phyloP scores from a whole-genome alignment of 1,140 invertebrate species.

The Eupeodes corollae region DNA sequence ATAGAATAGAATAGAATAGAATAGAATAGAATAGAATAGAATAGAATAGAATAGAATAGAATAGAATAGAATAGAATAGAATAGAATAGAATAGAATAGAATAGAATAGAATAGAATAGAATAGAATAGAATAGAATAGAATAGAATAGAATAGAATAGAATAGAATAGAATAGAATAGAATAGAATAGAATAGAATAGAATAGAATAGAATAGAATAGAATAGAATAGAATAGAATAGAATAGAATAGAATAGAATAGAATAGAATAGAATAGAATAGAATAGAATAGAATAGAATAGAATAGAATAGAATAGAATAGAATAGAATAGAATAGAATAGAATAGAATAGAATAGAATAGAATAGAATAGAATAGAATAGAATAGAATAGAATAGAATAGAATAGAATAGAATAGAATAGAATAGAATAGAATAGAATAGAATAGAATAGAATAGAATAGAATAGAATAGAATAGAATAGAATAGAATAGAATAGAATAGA shows the following conservation, averaged over 20 bases:
- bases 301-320: slow-evolving; percentile 3
- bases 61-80: background rate
- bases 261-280: background rate
- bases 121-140: slow-evolving; percentile 6
- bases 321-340: slow-evolving; percentile 4
- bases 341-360: slow-evolving; percentile 5
- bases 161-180: slow-evolving; percentile 2
- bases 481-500: slow-evolving; percentile 4
- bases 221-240: slow-evolving; percentile 2
- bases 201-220: slow-evolving; percentile 1
- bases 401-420: background rate
- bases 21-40: background rate
- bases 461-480: slow-evolving; percentile 4
- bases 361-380: background rate
- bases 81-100: background rate
- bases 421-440: slow-evolving; percentile 1
- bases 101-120: slow-evolving; percentile 4
- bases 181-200: background rate
- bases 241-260: slow-evolving; percentile 1
- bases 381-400: background rate
- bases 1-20: background rate
- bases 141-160: slow-evolving; percentile 5
- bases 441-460: slow-evolving; percentile 4
- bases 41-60: slow-evolving; percentile 1
- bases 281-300: no score